A percentile compares a stretch with the other conserved stretches of the same genome.
These are phyloP conservation scores for Gambusia affinis DNA, from an alignment of 2,113 vertebrate genomes.

Conservation along the genomic window DNA sequence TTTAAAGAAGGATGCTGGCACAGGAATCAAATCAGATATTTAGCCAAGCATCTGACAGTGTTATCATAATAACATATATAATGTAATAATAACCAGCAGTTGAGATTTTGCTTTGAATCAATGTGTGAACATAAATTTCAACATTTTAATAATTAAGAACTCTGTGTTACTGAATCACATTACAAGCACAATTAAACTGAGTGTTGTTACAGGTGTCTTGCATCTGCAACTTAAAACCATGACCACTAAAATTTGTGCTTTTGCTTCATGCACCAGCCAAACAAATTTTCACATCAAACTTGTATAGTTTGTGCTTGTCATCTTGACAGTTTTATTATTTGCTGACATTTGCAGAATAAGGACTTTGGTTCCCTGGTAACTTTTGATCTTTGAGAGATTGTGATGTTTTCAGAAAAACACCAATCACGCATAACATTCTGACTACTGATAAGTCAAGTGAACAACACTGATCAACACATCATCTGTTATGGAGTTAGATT, in stretches of 20 bases:
- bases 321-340: not conserved
- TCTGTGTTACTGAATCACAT: too few species aligned
- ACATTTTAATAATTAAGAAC: not conserved
- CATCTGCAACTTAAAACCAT: not conserved
- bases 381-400: too few species aligned
- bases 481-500: too few species aligned
- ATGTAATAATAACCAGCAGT: not conserved
- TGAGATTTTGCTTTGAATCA: not conserved
- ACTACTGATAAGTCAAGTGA: too few species aligned
- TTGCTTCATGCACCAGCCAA: not conserved
- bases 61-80: too few species aligned
- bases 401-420: too few species aligned
- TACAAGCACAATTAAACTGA: not conserved
- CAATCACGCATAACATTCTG: too few species aligned
- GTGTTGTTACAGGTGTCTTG: not conserved
- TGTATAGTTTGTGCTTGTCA: slow-evolving; percentile 29
- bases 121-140: not conserved
- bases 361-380: too few species aligned
- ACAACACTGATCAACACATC: too few species aligned
- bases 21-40: too few species aligned
- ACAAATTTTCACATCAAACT: not conserved
- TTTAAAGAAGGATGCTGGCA: slow-evolving; percentile 14
- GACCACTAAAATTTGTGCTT: not conserved
- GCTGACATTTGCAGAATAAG: too few species aligned
- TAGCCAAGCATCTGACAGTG: too few species aligned